Evolutionary conservation across 2,797 vertebrate genomes (phyloP).

Genomic region (Picus viridis): DNA sequence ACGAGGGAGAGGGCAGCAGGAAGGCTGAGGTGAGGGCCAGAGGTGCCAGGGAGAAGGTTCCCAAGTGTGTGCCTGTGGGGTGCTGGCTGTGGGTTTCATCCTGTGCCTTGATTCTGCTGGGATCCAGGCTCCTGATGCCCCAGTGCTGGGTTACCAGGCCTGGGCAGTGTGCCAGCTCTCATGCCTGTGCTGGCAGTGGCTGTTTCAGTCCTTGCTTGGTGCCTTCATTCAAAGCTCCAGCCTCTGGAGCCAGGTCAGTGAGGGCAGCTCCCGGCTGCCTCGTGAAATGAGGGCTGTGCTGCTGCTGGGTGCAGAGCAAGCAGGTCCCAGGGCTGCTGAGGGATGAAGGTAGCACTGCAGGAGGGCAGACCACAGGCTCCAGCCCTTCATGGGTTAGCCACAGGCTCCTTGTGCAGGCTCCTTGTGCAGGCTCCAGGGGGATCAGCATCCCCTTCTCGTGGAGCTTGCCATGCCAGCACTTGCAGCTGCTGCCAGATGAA

Average conservation of each 20-base stretch:
- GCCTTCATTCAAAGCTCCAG: not conserved
- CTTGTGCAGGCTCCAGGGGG: not conserved
- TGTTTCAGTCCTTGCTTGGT: accelerated
- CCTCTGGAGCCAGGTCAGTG: not conserved
- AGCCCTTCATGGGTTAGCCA: not conserved
- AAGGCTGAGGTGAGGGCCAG: accelerated
- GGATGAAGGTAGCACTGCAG: not conserved
- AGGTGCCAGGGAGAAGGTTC: not conserved
- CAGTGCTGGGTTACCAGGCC: not conserved
- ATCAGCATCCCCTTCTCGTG: not conserved
- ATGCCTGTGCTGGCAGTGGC: not conserved
- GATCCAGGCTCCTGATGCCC: not conserved
- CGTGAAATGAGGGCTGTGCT: not conserved
- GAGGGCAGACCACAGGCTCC: accelerated
- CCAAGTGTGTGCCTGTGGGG: accelerated
- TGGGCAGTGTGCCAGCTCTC: not conserved
- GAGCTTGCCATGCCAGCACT: not conserved
- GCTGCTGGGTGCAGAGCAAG: not conserved
- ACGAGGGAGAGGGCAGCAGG: not conserved
- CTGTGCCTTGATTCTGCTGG: not conserved
- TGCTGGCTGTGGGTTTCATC: not conserved
- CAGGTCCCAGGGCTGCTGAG: not conserved
- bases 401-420: no score
- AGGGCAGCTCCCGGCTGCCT: not conserved
- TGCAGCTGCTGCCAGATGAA: not conserved